Conservation (phyloP, 2,888 invertebrate species). For the Cremastinae sp. region DNA sequence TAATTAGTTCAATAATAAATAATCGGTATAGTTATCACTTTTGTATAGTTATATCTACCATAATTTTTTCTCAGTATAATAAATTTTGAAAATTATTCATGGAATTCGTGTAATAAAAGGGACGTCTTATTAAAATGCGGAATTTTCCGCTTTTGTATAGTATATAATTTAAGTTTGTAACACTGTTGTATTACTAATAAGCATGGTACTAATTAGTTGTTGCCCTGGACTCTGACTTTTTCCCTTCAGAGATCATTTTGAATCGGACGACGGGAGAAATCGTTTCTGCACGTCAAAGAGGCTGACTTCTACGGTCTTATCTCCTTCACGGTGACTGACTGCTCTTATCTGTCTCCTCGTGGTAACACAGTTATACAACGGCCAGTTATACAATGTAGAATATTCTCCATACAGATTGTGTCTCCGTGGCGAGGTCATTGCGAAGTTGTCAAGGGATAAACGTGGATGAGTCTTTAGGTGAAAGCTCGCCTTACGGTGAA, state of each 20-base stretch:
- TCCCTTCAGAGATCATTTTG: conserved; percentile 15
- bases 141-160: no score
- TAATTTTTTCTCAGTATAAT: no score
- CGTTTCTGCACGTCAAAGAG: conserved; percentile 47
- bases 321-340: conserved; percentile 38
- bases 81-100: no score
- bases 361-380: conserved; percentile 7
- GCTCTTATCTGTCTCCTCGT: conserved; percentile 25
- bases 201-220: no score
- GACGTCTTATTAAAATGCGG: no score
- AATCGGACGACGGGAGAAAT: conserved; percentile 44
- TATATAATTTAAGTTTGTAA: no score
- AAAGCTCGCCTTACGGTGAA: conserved; percentile 4
- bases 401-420: conserved; percentile 11
- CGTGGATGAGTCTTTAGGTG: conserved; percentile 20
- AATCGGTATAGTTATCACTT: no score
- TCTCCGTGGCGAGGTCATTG: conserved; percentile 40
- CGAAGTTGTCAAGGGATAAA: conserved; percentile 47
- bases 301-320: conserved; percentile 14
- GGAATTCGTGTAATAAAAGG: no score
- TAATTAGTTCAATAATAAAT: no score
- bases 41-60: no score
- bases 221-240: conserved; percentile 17
- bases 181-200: no score
- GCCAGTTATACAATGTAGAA: neutral